Evolutionary conservation across 2,888 invertebrate genomes (phyloP), one percentile per base, ranked within the genome.

Genomic region (Danaus chrysippus): DNA sequence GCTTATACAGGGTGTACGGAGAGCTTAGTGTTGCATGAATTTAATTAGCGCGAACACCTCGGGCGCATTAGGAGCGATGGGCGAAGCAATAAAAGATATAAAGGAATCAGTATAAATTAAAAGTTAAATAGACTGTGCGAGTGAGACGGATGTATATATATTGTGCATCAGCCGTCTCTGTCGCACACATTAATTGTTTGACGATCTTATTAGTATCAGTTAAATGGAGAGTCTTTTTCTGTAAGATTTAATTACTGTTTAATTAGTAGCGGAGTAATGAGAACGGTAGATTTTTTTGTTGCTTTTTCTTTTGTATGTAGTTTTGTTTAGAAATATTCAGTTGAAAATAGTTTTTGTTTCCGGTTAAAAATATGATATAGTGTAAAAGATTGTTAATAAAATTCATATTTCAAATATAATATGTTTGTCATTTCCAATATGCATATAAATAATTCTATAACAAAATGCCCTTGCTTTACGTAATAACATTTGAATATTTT

Each of bases 31-130:
- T 90, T 88, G 90, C 89, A 89, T 90, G 90, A 91, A 91, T 91
- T 91, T 91, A 91, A 91, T 91, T 91, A 91, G 90, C 87, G 86
- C 73, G 86, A 87, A 87, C 90, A 89, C 90, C 90, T 90, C 88
- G 81, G 86, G 85, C 90, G 87, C 88, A 91, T 91, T 91, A 91
- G 90, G 88, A 90, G 88, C 90, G 86, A 88, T 87, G 91, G 90
- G 90, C 86, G 88, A 89, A 88, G 90, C 91, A 91, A 91, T 91
- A 91, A 91, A 91, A 91, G 90, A 90, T 91, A 91, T 91, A 91
- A 91, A 91, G 91, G 90, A 90, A 91, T 91, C 90, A 91, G 90
- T 90, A 91, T 91, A 91, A 91, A 91, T 91, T 90, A 91, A 91
- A 90, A 91, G 90, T 91, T 91, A 91, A 91, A 91, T 89, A 91